phyloP scores from a whole-genome alignment of 2,113 vertebrate species.

The Entomyzon cyanotis region DNA sequence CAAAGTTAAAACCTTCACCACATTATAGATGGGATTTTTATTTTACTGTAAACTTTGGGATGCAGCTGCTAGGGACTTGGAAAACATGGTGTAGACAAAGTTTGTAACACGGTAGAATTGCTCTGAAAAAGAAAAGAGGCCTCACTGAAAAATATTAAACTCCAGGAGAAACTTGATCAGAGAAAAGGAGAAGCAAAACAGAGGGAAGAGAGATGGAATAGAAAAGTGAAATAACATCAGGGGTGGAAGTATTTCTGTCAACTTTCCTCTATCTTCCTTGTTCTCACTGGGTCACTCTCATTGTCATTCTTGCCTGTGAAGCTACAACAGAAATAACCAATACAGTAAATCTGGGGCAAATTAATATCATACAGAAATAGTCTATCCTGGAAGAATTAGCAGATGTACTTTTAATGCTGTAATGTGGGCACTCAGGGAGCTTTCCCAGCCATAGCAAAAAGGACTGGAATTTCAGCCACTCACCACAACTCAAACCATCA shows the following conservation, averaged over 20 bases:
- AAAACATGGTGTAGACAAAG: neutral
- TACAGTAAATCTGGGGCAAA: neutral
- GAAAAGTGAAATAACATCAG: neutral
- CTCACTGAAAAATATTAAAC: neutral
- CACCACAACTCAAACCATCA: neutral
- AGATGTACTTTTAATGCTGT: neutral
- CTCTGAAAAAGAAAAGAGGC: neutral
- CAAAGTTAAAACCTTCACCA: neutral
- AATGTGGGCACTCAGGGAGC: neutral
- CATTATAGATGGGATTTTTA: neutral
- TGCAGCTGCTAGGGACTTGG: neutral
- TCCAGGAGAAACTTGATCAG: neutral
- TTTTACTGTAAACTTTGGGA: neutral
- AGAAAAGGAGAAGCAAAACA: neutral
- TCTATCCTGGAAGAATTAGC: neutral
- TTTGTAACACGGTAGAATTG: neutral
- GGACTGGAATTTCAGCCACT: neutral
- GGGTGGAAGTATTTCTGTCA: neutral
- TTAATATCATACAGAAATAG: accelerated
- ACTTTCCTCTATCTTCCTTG: neutral
- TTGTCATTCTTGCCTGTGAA: neutral
- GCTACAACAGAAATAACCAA: neutral
- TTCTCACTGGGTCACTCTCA: neutral
- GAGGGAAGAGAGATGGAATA: neutral
- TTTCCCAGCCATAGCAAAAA: neutral